These are phyloP conservation scores for Ypsolopha scabrella DNA, from an alignment of 2,888 invertebrate species.

Conservation along the genomic window DNA sequence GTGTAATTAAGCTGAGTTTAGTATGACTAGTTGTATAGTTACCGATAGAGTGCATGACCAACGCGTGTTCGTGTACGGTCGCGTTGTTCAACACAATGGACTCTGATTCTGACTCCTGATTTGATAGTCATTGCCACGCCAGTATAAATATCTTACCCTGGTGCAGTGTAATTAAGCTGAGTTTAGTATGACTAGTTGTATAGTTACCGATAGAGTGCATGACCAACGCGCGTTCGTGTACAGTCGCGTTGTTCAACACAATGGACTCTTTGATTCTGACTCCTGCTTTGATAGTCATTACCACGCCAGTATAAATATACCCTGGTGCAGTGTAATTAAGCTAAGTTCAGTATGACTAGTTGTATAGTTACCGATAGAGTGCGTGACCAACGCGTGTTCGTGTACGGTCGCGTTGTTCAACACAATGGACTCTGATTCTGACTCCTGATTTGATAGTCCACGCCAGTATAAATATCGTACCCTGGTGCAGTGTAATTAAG, in stretches of 20 bases:
- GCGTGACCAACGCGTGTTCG: conserved; percentile 88
- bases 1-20: not conserved
- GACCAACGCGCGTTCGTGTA: conserved; percentile 89
- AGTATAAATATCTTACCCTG: too few species aligned
- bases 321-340: not conserved
- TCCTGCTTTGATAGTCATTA: conserved; percentile 87
- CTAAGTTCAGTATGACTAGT: not conserved
- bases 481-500: not conserved
- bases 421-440: conserved; percentile 92
- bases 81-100: conserved; percentile 92
- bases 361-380: conserved; percentile 74
- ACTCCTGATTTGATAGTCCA: too few species aligned
- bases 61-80: conserved; percentile 86
- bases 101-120: conserved; percentile 93
- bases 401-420: conserved; percentile 88
- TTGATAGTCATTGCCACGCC: too few species aligned
- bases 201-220: conserved; percentile 80
- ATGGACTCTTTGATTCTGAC: conserved; percentile 94
- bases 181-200: not conserved
- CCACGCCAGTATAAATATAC: conserved; percentile 76
- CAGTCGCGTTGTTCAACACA: conserved; percentile 85
- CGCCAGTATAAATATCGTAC: too few species aligned
- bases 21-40: conserved; percentile 17
- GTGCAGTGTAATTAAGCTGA: not conserved
- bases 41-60: conserved; percentile 86